A percentile compares a stretch with the other conserved stretches of the same genome.
These are phyloP conservation scores for Tragelaphus scriptus DNA, from an alignment of 2,113 vertebrate genomes.

Conservation along the genomic window DNA sequence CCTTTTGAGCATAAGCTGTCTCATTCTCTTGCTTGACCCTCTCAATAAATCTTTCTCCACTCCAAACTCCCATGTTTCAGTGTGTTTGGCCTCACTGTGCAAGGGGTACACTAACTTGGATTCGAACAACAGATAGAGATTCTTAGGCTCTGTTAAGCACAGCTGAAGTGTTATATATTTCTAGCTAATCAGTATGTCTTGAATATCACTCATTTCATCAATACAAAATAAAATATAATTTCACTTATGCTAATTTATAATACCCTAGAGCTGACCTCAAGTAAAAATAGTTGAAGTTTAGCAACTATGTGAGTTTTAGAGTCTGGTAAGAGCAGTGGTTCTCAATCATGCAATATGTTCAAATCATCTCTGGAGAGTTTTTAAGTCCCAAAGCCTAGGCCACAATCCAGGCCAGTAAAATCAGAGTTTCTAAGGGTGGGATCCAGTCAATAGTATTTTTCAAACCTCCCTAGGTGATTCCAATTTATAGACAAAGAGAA, in stretches of 20 bases:
- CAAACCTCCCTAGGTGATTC: background rate
- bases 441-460: background rate
- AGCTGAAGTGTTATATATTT: background rate
- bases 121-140: background rate
- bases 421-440: background rate
- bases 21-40: background rate
- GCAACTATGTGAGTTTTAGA: background rate
- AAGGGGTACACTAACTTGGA: background rate
- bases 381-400: background rate
- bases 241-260: background rate
- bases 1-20: background rate
- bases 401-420: background rate
- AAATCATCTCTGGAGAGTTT: background rate
- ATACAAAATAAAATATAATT: background rate
- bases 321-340: background rate
- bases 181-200: background rate
- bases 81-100: background rate
- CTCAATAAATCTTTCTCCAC: background rate
- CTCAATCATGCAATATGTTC: background rate
- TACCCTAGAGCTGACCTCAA: background rate
- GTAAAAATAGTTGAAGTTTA: background rate
- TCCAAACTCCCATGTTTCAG: background rate
- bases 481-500: background rate
- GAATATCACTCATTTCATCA: background rate
- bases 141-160: background rate